Percentiles rank a stretch among this genome's conserved stretches.
phyloP scores from a whole-genome alignment of 2,113 vertebrate species.

The Pungitius pungitius region DNA sequence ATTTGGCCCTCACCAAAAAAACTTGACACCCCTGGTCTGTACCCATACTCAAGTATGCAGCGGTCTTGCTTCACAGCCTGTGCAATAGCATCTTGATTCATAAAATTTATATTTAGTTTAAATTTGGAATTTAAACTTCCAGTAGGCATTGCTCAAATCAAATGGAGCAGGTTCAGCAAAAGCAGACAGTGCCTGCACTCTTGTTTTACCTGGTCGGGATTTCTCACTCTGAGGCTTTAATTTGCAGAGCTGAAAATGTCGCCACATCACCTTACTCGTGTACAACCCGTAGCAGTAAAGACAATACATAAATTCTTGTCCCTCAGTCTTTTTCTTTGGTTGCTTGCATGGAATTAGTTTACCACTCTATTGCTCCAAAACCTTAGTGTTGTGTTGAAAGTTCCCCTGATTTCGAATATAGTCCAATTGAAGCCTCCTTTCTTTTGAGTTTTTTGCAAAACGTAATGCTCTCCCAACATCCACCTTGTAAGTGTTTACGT shows the following conservation, averaged over 20 bases:
- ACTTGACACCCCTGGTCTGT: too few relatives aligned
- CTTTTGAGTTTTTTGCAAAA: neutral
- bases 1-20: too few relatives aligned
- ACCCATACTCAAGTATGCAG: neutral
- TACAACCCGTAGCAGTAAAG: constrained; percentile 15
- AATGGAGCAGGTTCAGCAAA: constrained; percentile 14
- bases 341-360: neutral
- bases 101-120: too few relatives aligned
- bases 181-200: constrained; percentile 29
- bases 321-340: neutral
- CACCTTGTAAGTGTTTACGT: neutral
- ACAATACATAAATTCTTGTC: neutral
- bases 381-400: neutral
- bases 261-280: constrained; percentile 9
- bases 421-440: neutral
- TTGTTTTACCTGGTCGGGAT: constrained; percentile 14
- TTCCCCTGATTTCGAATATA: neutral
- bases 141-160: neutral
- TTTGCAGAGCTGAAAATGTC: constrained; percentile 11
- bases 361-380: neutral
- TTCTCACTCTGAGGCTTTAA: neutral
- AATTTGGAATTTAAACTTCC: constrained; percentile 23
- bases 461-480: neutral
- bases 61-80: neutral
- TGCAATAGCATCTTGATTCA: constrained; percentile 22